phyloP scores from a whole-genome alignment of 2,797 vertebrate species.

The Sarcoramphus papa region DNA sequence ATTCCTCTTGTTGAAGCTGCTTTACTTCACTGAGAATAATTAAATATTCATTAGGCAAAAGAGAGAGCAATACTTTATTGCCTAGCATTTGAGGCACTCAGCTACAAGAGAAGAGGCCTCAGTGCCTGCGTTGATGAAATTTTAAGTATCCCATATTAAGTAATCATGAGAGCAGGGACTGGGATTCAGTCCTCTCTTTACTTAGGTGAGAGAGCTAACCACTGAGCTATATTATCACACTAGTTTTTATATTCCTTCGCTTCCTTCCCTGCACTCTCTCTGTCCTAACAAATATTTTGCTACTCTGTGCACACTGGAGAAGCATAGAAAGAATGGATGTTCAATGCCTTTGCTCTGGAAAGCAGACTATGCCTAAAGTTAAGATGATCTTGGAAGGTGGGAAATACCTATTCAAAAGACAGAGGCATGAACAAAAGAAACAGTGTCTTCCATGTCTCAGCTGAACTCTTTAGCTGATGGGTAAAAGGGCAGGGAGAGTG shows the following conservation, averaged over 20 bases:
- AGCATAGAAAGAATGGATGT: neutral
- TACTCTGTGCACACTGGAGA: neutral
- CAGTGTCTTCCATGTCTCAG: neutral
- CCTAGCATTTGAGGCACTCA: neutral
- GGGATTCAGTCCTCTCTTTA: conserved; percentile 5
- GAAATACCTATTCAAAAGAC: neutral
- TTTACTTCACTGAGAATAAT: conserved; percentile 25
- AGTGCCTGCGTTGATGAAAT: neutral
- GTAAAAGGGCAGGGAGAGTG: neutral
- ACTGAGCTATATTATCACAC: neutral
- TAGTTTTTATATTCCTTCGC: neutral
- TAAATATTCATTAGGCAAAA: conserved; percentile 54
- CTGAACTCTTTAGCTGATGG: neutral
- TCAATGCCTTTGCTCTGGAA: neutral
- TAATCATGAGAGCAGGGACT: conserved; percentile 44
- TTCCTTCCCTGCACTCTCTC: neutral
- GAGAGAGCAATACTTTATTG: conserved; percentile 28
- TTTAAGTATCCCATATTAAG: conserved; percentile 58
- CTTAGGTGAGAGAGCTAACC: conserved; percentile 7
- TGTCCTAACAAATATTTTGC: neutral
- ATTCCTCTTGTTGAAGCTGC: conserved; percentile 8
- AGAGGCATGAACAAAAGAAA: neutral
- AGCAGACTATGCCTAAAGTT: neutral
- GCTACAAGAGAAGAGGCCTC: conserved; percentile 9
- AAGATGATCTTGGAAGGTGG: neutral